These are phyloP conservation scores for Rhopalosiphum padi DNA, from an alignment of 1,140 invertebrate genomes.

Conservation along the genomic window DNA sequence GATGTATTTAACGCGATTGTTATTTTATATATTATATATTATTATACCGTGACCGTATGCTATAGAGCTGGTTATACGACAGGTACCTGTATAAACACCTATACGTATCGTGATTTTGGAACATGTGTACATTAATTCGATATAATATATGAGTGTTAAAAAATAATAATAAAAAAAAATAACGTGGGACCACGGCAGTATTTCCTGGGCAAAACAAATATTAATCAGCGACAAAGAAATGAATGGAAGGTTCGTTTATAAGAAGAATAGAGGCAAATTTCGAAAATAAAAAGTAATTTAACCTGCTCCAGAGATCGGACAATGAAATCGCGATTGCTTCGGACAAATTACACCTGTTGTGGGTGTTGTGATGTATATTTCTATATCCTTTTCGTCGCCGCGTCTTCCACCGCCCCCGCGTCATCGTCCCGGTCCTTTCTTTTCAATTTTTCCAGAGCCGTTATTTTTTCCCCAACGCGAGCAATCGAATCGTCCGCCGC, in stretches of 20 bases:
- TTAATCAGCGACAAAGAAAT: conserved; percentile 50
- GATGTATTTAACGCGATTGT: background rate
- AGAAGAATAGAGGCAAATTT: conserved; percentile 51
- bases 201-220: conserved; percentile 51
- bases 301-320: conserved; percentile 44
- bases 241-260: conserved; percentile 46
- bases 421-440: background rate
- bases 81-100: background rate
- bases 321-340: conserved; percentile 56
- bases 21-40: background rate
- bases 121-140: conserved; percentile 12
- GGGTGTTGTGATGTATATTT: conserved; percentile 1
- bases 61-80: background rate
- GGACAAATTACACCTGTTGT: conserved; percentile 56
- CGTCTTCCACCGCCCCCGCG: background rate
- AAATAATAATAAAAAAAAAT: background rate
- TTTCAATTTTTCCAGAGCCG: conserved; percentile 49
- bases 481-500: conserved; percentile 23
- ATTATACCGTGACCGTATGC: background rate
- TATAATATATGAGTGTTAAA: background rate
- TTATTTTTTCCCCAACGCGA: conserved; percentile 47
- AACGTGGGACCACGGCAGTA: conserved; percentile 27
- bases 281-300: conserved; percentile 52
- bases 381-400: background rate
- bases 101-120: background rate